phyloP scores from a whole-genome alignment of 1,140 invertebrate genomes.

The Monochamus saltuarius region DNA sequence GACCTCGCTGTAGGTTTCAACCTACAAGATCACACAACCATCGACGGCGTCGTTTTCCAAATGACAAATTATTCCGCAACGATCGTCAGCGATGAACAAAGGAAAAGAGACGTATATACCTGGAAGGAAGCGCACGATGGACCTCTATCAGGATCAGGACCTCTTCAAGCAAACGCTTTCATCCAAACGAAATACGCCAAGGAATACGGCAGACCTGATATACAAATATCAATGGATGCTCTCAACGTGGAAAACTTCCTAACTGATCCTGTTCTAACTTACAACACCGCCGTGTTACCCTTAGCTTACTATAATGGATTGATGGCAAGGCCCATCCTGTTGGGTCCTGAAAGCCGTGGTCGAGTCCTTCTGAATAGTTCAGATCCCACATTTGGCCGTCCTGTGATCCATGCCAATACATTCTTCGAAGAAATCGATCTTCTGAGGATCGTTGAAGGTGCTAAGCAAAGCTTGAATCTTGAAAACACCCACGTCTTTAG shows the following conservation, averaged over 20 bases:
- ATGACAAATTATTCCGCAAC: slow-evolving; percentile 58
- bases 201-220: slow-evolving; percentile 57
- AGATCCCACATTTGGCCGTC: slow-evolving; percentile 60
- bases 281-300: slow-evolving; percentile 54
- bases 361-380: slow-evolving; percentile 57
- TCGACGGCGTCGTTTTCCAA: slow-evolving; percentile 59
- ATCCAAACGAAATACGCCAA: slow-evolving; percentile 55
- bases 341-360: slow-evolving; percentile 63
- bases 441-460: slow-evolving; percentile 56
- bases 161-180: slow-evolving; percentile 56
- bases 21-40: slow-evolving; percentile 73
- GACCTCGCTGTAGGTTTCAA: slow-evolving; percentile 72
- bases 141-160: slow-evolving; percentile 55
- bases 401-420: slow-evolving; percentile 68
- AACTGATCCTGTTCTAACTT: slow-evolving; percentile 55
- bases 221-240: slow-evolving; percentile 65
- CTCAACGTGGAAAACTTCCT: slow-evolving; percentile 52
- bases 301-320: slow-evolving; percentile 56
- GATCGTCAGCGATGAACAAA: slow-evolving; percentile 54
- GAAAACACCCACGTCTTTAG: slow-evolving; percentile 55
- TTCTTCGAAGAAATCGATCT: slow-evolving; percentile 61
- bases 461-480: slow-evolving; percentile 55
- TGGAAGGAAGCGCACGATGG: slow-evolving; percentile 54
- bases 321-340: slow-evolving; percentile 50
- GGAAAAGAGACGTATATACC: slow-evolving; percentile 55